Base-by-base conservation (phyloP, 2,888 invertebrate genomes). In the Petrolisthes cinctipes region DNA sequence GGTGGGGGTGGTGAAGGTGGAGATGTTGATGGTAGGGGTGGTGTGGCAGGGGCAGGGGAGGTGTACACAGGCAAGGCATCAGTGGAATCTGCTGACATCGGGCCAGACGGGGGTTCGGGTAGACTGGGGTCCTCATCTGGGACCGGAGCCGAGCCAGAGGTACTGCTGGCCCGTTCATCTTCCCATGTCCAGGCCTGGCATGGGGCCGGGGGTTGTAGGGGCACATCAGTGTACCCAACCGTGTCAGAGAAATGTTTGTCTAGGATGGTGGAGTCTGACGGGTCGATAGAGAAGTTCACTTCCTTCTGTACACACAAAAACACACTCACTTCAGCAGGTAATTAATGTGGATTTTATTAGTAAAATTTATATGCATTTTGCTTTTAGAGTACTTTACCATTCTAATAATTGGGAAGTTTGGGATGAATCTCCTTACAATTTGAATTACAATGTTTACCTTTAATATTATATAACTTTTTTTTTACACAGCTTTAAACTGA, bases 241-340 rank as follows among this genome's bases (percentile, higher is more conserved):
- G 89, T 89, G 73, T 89, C 89, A 23, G 89, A 89, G 76, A 89
- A 89, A 82, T 89, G 89, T 82, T 89, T 89, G 76, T 89, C 89
- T 56, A 89, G 71, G 51, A 89, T 89, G 56, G 87, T 87, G 23
- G 89, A 89, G 51, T 89, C 87, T 2, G 89, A 89, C 20, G 89
- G 89, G 80, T 89, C 89, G 20, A 93, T 92, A 86, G 93, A 93
- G 92, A 94, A 94, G 89, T 93, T 93, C 68, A 93, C 93, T 91
- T 94, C 93, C 92, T 93, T 93, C 94, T 94, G 93, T 37, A 92
- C 91, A 66, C 81, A 23, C 37, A 37, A 37, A 37, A 37, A 37
- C 37, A 37, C 37, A 37, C 0, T 37, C 37, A 37, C 37, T 37
- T 37, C 37, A 37, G 37, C 37, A 37, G 37, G 37, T 37, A 37